Conservation (phyloP, 1,140 invertebrate genomes). For the Heliothis virescens region DNA sequence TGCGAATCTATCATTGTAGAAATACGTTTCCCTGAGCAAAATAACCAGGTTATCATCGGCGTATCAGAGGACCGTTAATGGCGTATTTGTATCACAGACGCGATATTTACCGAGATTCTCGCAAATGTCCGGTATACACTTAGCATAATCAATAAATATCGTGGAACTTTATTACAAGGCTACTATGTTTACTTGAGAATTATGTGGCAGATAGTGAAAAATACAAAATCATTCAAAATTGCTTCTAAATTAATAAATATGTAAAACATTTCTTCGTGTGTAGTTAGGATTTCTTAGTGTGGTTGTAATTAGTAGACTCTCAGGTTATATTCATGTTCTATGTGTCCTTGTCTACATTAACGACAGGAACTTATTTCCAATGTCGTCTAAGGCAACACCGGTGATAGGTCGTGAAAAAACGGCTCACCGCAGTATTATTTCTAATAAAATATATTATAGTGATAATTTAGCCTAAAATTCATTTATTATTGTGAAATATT, state of each 20-base stretch:
- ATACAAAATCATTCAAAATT: background rate
- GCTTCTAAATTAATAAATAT: background rate
- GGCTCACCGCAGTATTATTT: too few species aligned
- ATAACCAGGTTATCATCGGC: slow-evolving; percentile 15
- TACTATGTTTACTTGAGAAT: background rate
- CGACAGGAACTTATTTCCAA: slow-evolving; percentile 3
- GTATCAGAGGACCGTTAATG: slow-evolving; percentile 16
- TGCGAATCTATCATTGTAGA: slow-evolving; percentile 29
- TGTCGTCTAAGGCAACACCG: slow-evolving; percentile 17
- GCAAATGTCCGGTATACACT: background rate
- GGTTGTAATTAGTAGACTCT: slow-evolving; percentile 2
- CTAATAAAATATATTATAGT: too few species aligned
- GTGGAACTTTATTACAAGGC: background rate
- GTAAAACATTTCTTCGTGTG: background rate
- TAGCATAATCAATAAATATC: background rate
- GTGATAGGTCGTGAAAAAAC: too few species aligned
- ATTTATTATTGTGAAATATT: too few species aligned
- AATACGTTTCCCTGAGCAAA: slow-evolving; percentile 22
- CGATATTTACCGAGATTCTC: slow-evolving; percentile 5
- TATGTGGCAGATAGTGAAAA: background rate
- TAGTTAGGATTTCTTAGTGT: background rate
- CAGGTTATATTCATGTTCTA: slow-evolving; percentile 5
- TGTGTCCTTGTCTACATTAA: background rate
- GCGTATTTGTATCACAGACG: slow-evolving; percentile 17
- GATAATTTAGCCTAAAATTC: too few species aligned